Conservation (phyloP, 2,797 vertebrate species). For the Melanotaenia parkinsoni region DNA sequence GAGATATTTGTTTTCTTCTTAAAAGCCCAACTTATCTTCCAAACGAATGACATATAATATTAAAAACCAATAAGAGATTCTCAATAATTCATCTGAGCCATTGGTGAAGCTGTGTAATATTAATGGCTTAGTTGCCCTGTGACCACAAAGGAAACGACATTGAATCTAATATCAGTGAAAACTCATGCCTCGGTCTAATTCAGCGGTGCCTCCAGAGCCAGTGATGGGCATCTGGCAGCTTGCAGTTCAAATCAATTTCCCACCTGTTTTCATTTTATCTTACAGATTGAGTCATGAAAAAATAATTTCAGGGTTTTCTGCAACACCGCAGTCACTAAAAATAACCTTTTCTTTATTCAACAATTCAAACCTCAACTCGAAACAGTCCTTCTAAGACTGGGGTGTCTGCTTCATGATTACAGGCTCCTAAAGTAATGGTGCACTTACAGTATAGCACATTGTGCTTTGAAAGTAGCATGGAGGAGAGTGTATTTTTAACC, state of each 20-base stretch:
- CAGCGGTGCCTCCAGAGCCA: slow-evolving; percentile 51
- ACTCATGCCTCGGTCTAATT: slow-evolving; percentile 39
- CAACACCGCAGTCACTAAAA: slow-evolving; percentile 40
- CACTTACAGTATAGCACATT: slow-evolving; percentile 2
- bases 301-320: slow-evolving; percentile 57
- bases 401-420: slow-evolving; percentile 24
- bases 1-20: slow-evolving; percentile 53
- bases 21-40: slow-evolving; percentile 59
- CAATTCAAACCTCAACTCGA: slow-evolving; percentile 44
- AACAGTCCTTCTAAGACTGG: slow-evolving; percentile 15
- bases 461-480: slow-evolving; percentile 19
- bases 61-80: slow-evolving; percentile 57
- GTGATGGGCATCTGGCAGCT: slow-evolving; percentile 67
- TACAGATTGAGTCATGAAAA: slow-evolving; percentile 77
- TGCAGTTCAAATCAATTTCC: slow-evolving; percentile 70
- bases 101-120: slow-evolving; percentile 76
- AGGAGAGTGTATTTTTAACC: slow-evolving; percentile 9
- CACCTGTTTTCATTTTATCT: slow-evolving; percentile 74
- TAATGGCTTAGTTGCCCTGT: slow-evolving; percentile 73
- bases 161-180: slow-evolving; percentile 70
- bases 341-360: slow-evolving; percentile 60
- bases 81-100: slow-evolving; percentile 75
- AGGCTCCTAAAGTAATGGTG: slow-evolving; percentile 36
- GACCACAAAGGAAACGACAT: slow-evolving; percentile 68
- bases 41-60: slow-evolving; percentile 63